Evolutionary conservation across 2,797 vertebrate species (phyloP).

Genomic region (Adrianichthys oophorus): DNA sequence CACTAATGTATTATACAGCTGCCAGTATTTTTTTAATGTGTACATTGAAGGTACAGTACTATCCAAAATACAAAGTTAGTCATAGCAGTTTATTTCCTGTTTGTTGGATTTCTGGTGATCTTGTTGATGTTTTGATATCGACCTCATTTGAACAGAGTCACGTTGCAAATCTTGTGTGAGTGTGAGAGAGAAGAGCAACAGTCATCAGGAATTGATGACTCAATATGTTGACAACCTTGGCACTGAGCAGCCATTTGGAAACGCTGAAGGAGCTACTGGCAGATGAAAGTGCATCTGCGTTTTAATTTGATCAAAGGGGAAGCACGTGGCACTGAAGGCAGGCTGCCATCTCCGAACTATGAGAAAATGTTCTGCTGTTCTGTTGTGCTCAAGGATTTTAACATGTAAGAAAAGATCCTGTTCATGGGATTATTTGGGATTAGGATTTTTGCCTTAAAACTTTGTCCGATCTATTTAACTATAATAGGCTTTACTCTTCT

Average conservation of each 20-base stretch:
- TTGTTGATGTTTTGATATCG: constrained; percentile 22
- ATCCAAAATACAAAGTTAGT: no score
- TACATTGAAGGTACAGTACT: no score
- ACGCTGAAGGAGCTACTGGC: constrained; percentile 57
- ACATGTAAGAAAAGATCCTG: not conserved
- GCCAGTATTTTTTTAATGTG: no score
- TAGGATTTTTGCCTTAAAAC: not conserved
- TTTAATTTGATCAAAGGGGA: constrained; percentile 50
- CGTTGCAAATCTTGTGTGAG: constrained; percentile 19
- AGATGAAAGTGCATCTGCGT: constrained; percentile 66
- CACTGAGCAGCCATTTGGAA: constrained; percentile 67
- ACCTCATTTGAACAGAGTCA: constrained; percentile 32
- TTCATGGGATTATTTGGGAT: not conserved
- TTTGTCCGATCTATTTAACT: not conserved
- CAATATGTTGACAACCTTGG: constrained; percentile 68
- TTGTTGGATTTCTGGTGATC: not conserved
- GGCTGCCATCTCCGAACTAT: constrained; percentile 1
- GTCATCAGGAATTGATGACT: constrained; percentile 69
- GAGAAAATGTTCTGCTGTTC: not conserved
- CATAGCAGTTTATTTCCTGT: not conserved
- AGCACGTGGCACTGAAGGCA: constrained; percentile 16
- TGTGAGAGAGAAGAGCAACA: constrained; percentile 43
- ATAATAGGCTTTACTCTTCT: not conserved
- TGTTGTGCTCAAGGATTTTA: not conserved
- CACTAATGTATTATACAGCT: no score